Evolutionary conservation across 2,888 invertebrate genomes (phyloP), one percentile per base, ranked within the genome.

Genomic region (Cephus pygmeus): DNA sequence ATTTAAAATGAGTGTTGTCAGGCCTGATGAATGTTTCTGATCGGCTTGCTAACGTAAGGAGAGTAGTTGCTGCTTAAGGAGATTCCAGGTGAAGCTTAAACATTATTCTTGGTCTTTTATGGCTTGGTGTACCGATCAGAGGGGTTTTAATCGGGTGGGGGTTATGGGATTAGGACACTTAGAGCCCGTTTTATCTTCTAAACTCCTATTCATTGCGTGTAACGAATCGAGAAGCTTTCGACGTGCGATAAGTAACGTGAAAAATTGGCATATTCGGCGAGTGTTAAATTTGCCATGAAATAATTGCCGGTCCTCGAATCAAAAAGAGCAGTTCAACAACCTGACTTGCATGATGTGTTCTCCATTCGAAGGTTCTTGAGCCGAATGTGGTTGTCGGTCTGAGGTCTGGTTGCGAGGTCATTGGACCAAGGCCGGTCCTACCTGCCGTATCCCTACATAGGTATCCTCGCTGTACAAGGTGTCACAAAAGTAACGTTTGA

Each of bases 351-450:
- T 76, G 73, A 73, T 76, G 76, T 73, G 73, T 76, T 75, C 77
- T 69, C 76, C 78, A 75, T 74, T 79, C 76, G 76, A 75, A 78
- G 40, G 73, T 75, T 71, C 73, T 34, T 75, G 69, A 77, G 76
- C 34, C 73, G 77, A 79, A 73, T 76, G 76, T 77, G 75, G 75
- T 79, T 80, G 81, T 76, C 71, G 69, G 69, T 80, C 76, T 75
- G 79, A 79, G 81, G 69, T 74, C 69, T 79, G 80, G 80, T 85
- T 80, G 81, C 83, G 87, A 87, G 88, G 88, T 88, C 86, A 87
- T 88, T 88, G 88, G 88, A 88, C 87, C 88, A 88, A 88, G 88
- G 88, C 83, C 87, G 85, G 85, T 85, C 85, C 86, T 87, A 87
- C 87, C 85, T 85, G 86, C 81, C 79, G 81, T 81, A 78, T 82